Evolutionary conservation across 2,888 invertebrate genomes (phyloP).

Genomic region (Heliconius hortense): DNA sequence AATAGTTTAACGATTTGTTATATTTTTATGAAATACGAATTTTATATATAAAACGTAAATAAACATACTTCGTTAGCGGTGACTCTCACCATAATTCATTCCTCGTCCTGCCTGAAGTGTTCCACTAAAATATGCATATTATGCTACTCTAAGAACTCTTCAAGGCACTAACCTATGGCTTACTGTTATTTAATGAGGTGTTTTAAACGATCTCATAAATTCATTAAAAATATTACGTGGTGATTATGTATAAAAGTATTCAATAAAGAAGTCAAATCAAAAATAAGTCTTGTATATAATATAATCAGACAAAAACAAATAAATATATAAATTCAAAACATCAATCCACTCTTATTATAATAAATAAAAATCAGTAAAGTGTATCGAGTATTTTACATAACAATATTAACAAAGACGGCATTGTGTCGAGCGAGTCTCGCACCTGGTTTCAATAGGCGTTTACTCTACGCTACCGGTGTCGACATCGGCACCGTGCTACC

Average conservation of each 20-base stretch:
- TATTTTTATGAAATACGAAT: neutral
- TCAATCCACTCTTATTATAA: neutral
- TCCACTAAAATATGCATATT: constrained; percentile 37
- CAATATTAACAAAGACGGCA: constrained; percentile 28
- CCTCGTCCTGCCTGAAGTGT: constrained; percentile 36
- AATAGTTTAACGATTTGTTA: neutral
- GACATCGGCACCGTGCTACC: constrained; percentile 21
- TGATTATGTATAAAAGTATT: neutral
- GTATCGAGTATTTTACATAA: constrained; percentile 24
- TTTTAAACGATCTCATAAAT: neutral
- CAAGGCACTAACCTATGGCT: constrained; percentile 14
- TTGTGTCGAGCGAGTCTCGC: constrained; percentile 29
- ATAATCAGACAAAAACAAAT: neutral
- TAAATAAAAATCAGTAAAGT: neutral
- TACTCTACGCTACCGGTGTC: constrained; percentile 1
- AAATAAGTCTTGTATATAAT: neutral
- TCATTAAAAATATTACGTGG: neutral
- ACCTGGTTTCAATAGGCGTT: constrained; percentile 26
- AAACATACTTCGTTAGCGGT: constrained; percentile 10
- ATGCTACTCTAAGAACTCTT: constrained; percentile 27
- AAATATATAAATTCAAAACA: neutral
- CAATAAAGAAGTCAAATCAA: neutral
- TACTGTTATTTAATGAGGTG: neutral
- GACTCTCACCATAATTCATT: constrained; percentile 40
- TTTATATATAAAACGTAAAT: constrained; percentile 30